Evolutionary conservation across 2,113 vertebrate genomes (phyloP).

Genomic region (Pantherophis guttatus): DNA sequence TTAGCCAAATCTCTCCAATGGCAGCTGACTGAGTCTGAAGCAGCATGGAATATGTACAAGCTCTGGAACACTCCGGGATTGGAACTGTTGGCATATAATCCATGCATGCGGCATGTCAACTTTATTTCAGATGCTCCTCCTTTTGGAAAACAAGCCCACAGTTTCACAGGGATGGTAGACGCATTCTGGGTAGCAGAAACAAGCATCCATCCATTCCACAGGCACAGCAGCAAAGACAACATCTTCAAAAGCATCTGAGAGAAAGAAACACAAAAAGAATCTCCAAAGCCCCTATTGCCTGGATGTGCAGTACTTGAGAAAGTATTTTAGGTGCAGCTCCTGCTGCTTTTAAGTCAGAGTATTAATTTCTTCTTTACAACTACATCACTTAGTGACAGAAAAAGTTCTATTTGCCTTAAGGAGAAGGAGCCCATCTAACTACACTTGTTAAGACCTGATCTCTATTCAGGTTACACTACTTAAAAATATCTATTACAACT

Average conservation of each 20-base stretch:
- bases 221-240: slow-evolving; percentile 7
- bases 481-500: not conserved
- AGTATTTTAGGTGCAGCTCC: not conserved
- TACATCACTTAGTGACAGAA: not conserved
- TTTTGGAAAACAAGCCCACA: slow-evolving; percentile 18
- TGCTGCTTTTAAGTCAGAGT: not conserved
- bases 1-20: slow-evolving; percentile 20
- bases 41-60: slow-evolving; percentile 16
- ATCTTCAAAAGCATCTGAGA: slow-evolving; percentile 10
- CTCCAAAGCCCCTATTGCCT: not conserved
- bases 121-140: slow-evolving; percentile 1
- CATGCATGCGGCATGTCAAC: slow-evolving; percentile 19
- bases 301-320: not conserved
- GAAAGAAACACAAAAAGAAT: slow-evolving; percentile 11
- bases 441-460: not conserved
- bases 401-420: not conserved
- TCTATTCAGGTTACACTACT: not conserved
- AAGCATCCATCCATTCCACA: slow-evolving; percentile 8
- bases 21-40: not conserved
- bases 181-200: not conserved
- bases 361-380: not conserved
- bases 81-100: slow-evolving; percentile 15
- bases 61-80: not conserved
- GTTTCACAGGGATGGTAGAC: slow-evolving; percentile 6
- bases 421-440: not conserved